phyloP scores from a whole-genome alignment of 1,140 invertebrate genomes.

The Heliothis virescens region DNA sequence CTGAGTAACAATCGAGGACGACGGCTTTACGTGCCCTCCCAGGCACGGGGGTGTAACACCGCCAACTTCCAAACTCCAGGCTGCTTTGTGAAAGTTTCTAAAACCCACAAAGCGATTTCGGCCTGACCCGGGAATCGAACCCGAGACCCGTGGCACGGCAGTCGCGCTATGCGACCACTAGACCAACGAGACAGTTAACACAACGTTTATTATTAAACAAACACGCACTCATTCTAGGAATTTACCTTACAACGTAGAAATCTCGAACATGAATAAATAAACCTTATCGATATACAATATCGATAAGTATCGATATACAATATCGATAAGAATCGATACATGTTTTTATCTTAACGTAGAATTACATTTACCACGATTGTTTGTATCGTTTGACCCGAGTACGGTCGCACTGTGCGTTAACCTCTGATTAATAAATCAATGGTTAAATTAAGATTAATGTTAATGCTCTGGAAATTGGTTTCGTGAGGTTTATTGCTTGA shows the following conservation, averaged over 20 bases:
- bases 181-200: too few species aligned
- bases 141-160: too few species aligned
- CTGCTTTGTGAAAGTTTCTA: too few species aligned
- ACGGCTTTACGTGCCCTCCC: too few species aligned
- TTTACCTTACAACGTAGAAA: not conserved
- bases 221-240: not conserved
- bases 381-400: conserved; percentile 19
- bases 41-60: too few species aligned
- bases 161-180: too few species aligned
- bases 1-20: too few species aligned
- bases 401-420: conserved; percentile 7
- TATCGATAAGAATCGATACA: conserved; percentile 14
- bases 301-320: not conserved
- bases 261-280: not conserved
- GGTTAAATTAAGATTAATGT: conserved; percentile 22
- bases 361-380: conserved; percentile 13
- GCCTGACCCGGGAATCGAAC: too few species aligned
- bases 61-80: too few species aligned
- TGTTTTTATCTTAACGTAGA: conserved; percentile 14
- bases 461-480: conserved; percentile 3
- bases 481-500: not conserved
- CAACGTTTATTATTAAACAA: not conserved
- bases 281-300: not conserved
- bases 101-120: too few species aligned
- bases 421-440: conserved; percentile 29